phyloP scores from a whole-genome alignment of 1,140 invertebrate species.

The Macrobrachium rosenbergii region DNA sequence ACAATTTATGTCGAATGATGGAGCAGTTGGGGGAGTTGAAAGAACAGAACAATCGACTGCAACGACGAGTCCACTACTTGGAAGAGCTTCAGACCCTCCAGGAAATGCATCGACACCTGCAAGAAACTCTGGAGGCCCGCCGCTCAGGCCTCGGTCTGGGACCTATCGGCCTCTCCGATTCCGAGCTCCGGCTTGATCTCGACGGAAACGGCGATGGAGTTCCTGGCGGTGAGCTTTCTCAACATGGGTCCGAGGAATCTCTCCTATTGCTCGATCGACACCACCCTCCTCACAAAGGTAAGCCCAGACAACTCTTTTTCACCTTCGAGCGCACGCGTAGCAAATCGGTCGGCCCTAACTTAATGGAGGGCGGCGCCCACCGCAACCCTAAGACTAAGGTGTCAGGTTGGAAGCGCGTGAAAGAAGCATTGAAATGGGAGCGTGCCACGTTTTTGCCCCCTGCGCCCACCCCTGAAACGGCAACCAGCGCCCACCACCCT shows the following conservation, averaged over 20 bases:
- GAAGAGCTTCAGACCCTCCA: slow-evolving; percentile 80
- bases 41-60: slow-evolving; percentile 79
- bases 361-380: slow-evolving; percentile 50
- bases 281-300: slow-evolving; percentile 48
- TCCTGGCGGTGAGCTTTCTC: slow-evolving; percentile 28
- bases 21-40: slow-evolving; percentile 81
- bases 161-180: slow-evolving; percentile 57
- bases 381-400: slow-evolving; percentile 72
- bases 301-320: slow-evolving; percentile 31
- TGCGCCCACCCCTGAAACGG: slow-evolving; percentile 67
- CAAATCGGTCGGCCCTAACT: slow-evolving; percentile 72
- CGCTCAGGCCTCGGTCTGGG: slow-evolving; percentile 53
- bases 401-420: slow-evolving; percentile 87
- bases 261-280: slow-evolving; percentile 41
- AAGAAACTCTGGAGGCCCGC: slow-evolving; percentile 66
- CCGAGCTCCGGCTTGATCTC: slow-evolving; percentile 51
- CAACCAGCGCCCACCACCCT: slow-evolving; percentile 64
- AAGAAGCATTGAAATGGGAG: slow-evolving; percentile 84
- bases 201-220: slow-evolving; percentile 41
- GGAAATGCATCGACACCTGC: slow-evolving; percentile 70
- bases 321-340: slow-evolving; percentile 69
- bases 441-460: slow-evolving; percentile 50
- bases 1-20: slow-evolving; percentile 81
- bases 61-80: slow-evolving; percentile 79
- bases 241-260: slow-evolving; percentile 60